A percentile compares a stretch with the other conserved stretches of the same genome.
These are phyloP conservation scores for Pangasius djambal DNA, from an alignment of 2,797 vertebrate species.

Conservation along the genomic window DNA sequence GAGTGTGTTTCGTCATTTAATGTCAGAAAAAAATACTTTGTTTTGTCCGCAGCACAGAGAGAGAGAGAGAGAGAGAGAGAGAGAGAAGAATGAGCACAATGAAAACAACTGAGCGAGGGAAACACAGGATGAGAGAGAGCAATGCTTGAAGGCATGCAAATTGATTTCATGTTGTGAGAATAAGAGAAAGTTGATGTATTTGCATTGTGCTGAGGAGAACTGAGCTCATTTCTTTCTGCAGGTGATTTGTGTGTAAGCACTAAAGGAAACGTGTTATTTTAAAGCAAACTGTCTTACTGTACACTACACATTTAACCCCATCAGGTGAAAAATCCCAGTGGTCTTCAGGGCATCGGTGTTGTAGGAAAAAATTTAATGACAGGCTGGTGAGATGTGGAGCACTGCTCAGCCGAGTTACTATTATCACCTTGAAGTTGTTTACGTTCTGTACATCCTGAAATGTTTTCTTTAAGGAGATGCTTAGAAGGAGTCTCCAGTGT, in stretches of 20 bases:
- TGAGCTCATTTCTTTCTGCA: conserved; percentile 27
- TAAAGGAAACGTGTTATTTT: not conserved
- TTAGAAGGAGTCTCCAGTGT: not conserved
- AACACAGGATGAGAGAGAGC: not conserved
- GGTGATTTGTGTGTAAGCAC: conserved; percentile 2
- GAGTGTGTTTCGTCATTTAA: not conserved
- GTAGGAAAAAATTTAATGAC: not conserved
- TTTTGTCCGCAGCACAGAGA: not conserved
- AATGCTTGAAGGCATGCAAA: conserved; percentile 23
- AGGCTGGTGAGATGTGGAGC: not conserved
- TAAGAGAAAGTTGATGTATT: conserved; percentile 25
- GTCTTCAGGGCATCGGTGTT: not conserved
- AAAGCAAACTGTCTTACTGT: not conserved
- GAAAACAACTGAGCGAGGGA: not conserved
- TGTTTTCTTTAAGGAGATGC: not conserved
- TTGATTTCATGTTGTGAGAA: conserved; percentile 36
- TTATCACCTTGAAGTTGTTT: not conserved
- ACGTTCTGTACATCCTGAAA: not conserved
- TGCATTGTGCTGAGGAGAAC: conserved; percentile 26
- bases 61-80: not conserved
- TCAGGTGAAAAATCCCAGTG: not conserved
- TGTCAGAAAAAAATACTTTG: not conserved
- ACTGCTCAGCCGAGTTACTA: not conserved
- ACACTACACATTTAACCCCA: not conserved
- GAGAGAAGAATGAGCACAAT: not conserved